phyloP scores from a whole-genome alignment of 2,888 invertebrate genomes.

The Harmothoe impar region DNA sequence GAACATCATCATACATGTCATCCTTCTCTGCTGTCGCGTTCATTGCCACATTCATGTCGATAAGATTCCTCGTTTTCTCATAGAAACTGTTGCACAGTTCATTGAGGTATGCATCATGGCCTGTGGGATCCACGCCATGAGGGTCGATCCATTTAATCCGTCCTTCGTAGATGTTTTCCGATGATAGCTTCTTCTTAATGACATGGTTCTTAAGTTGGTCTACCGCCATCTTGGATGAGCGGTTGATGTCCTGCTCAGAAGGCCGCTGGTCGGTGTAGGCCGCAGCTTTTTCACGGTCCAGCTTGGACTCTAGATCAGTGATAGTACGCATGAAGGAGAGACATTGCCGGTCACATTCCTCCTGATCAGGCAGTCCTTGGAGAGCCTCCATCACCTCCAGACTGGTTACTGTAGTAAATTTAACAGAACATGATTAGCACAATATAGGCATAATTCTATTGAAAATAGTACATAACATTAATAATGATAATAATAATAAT shows the following conservation, averaged over 20 bases:
- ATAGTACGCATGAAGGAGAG: constrained; percentile 65
- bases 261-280: constrained; percentile 73
- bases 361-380: neutral
- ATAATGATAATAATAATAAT: neutral
- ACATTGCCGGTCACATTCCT: constrained; percentile 44
- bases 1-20: constrained; percentile 73
- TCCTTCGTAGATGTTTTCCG: constrained; percentile 63
- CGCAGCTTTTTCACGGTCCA: constrained; percentile 67
- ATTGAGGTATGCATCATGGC: constrained; percentile 74
- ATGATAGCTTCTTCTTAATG: constrained; percentile 64
- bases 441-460: no score
- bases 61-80: constrained; percentile 71
- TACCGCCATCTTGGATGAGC: constrained; percentile 73
- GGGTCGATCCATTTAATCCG: constrained; percentile 73
- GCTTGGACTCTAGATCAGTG: constrained; percentile 54
- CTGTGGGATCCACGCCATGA: constrained; percentile 73
- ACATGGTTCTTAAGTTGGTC: constrained; percentile 71
- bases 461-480: constrained; percentile 4
- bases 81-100: constrained; percentile 73
- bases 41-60: constrained; percentile 72
- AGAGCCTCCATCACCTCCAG: constrained; percentile 52
- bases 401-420: neutral
- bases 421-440: no score
- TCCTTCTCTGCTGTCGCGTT: constrained; percentile 70
- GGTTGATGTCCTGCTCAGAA: constrained; percentile 67